phyloP scores from a whole-genome alignment of 2,113 vertebrate species.

The Cynocephalus volans region DNA sequence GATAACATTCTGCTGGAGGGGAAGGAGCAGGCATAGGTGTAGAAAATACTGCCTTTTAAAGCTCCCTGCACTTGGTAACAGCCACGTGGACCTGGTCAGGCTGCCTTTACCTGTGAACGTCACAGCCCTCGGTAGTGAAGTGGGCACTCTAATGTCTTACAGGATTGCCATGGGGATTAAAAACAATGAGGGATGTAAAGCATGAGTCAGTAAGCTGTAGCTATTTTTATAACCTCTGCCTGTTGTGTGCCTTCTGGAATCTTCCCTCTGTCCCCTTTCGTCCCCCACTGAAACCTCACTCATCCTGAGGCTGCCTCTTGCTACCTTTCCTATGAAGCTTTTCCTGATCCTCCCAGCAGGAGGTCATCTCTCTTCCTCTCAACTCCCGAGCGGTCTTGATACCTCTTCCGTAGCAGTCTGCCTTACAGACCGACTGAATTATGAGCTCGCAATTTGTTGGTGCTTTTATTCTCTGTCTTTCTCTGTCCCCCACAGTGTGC shows the following conservation, averaged over 20 bases:
- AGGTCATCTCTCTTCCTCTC: not conserved
- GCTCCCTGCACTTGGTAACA: rapidly evolving
- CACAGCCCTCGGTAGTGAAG: not conserved
- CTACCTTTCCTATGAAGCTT: too few relatives aligned
- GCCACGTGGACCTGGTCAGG: not conserved
- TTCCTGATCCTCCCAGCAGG: not conserved
- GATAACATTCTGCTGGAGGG: not conserved
- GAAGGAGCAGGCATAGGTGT: not conserved
- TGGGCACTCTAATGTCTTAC: not conserved
- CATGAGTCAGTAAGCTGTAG: not conserved
- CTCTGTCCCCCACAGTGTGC: not conserved
- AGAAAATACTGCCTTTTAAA: not conserved
- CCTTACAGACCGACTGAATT: not conserved
- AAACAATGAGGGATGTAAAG: not conserved
- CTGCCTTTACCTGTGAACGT: not conserved
- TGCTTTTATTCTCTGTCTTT: not conserved
- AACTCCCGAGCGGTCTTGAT: not conserved
- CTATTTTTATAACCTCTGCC: slow-evolving; percentile 12
- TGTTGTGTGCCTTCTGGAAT: slow-evolving; percentile 40
- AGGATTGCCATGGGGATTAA: not conserved
- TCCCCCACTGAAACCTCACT: not conserved
- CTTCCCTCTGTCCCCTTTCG: not conserved
- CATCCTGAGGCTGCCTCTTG: not conserved
- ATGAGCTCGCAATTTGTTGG: not conserved
- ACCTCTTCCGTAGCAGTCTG: not conserved